Evolutionary conservation across 2,113 vertebrate species (phyloP), one percentile per base, ranked within the genome.

Genomic region (Microcebus murinus): DNA sequence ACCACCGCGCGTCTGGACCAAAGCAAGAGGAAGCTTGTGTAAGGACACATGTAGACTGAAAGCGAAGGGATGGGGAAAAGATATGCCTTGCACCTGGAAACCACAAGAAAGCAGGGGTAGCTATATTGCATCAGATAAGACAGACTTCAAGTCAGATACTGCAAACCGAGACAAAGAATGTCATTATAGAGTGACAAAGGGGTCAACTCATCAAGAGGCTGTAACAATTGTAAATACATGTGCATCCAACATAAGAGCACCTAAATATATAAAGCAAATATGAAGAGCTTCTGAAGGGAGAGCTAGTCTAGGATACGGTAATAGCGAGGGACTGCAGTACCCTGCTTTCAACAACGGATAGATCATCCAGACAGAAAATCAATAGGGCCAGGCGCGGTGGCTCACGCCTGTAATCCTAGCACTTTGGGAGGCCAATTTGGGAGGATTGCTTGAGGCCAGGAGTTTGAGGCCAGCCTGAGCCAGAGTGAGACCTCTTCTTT

Each of bases 1-100:
- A 95, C 91, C 91, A 77, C 67, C 39, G 15, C 73, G 55, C 34
- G 48, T 79, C 83, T 63, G 42, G 83, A 91, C 65, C 73, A 74
- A 50, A 76, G 57, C 31, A 67, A 73, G 71, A 89, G 42, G 57
- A 67, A 86, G 84, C 67, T 63, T 36, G 65, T 25, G 50, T 84
- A 31, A 39, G n/a, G 57, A 59, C 42, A 61, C 21, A 82, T 31
- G 27, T 0, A 50, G 52, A 36, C 39, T 71, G 55, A 39, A 61
- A 84, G 4, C 3, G 36, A 91, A 83, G 63, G 65, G 31, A 71
- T 21, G 15, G 23, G 9, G n/a, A 10, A 61, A 48, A 21, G 55
- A 29, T 50, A 14, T 6, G 45, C 52, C 34, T 52, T 65, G 23
- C 25, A 74, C 61, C 74, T 25, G 23, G 31, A 71, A 70, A 61